These are phyloP conservation scores for Sebastolobus alascanus DNA, from an alignment of 2,797 vertebrate species.

Conservation along the genomic window DNA sequence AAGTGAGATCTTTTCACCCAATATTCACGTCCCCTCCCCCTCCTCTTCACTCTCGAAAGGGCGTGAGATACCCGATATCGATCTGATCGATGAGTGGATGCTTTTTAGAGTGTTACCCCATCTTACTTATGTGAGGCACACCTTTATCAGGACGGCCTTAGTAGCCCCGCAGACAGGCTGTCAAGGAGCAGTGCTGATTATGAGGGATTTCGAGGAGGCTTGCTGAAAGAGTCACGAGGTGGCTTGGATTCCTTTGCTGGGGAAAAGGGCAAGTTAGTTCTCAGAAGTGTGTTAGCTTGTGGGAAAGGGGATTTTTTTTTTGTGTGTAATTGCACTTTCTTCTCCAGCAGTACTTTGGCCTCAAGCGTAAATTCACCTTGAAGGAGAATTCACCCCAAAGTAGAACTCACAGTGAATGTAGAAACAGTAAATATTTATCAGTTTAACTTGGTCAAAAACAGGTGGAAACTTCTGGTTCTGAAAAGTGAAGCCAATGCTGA, in stretches of 20 bases:
- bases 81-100: constrained; percentile 67
- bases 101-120: constrained; percentile 65
- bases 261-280: constrained; percentile 54
- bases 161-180: constrained; percentile 31
- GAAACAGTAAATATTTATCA: neutral
- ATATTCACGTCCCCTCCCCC: neutral
- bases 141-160: constrained; percentile 53
- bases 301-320: constrained; percentile 67
- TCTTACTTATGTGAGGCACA: constrained; percentile 56
- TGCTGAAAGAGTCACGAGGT: constrained; percentile 64
- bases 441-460: neutral
- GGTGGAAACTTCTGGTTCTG: too few relatives aligned
- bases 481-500: too few relatives aligned
- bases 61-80: constrained; percentile 33
- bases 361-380: constrained; percentile 36
- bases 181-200: constrained; percentile 66
- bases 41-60: constrained; percentile 26
- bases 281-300: constrained; percentile 60
- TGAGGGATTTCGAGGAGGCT: constrained; percentile 67
- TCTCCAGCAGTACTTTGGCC: constrained; percentile 30
- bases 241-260: constrained; percentile 60
- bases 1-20: constrained; percentile 47
- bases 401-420: constrained; percentile 8
- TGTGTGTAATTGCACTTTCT: constrained; percentile 54
- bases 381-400: constrained; percentile 22